Base-by-base conservation (phyloP, 2,797 vertebrate genomes). In the Onychomys torridus region DNA sequence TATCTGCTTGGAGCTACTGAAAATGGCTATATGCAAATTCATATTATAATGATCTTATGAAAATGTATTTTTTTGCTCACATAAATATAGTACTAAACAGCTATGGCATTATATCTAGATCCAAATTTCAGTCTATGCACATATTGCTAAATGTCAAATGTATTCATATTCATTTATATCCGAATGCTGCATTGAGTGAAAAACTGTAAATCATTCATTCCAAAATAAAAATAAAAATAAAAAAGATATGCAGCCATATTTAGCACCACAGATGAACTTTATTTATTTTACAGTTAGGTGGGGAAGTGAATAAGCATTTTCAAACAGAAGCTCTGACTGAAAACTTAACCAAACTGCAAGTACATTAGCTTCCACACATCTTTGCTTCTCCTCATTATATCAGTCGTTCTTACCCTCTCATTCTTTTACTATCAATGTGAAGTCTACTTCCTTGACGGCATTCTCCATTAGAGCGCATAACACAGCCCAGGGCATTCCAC, bases 101-200 rank as follows among this genome's bases (percentile, higher is more conserved):
- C 94, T 65, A 93, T 79, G 92, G 92, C 86, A 95, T 95, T 97
- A 89, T 91, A 94, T 94, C 94, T 73, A 93, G 92, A 96, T 95
- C 93, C 96, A 93, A 93, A 69, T 93, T 85, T 95, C 93, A 71
- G 83, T 97, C 94, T 76, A 55, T 78, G 95, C 96, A 97, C 97
- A 97, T 95, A 96, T 96, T 97, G 97, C 93, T 97, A 97, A 97
- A 97, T 97, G 96, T 97, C 97, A 97, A 95, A 93, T 84, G 93
- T 91, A 94, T 96, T 97, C 97, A 97, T 96, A 96, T 97, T 97
- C 97, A 97, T 96, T 97, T 97, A 97, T 97, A 97, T 89, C 65
- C 89, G 93, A 97, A 89, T 89, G 95, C 91, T 93, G 90, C 96
- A 97, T 96, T 96, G 92, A 97, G 94, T 91, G 59, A 71, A 95